These are phyloP conservation scores for Hoplostethus atlanticus DNA, from an alignment of 2,797 vertebrate species.

Conservation along the genomic window DNA sequence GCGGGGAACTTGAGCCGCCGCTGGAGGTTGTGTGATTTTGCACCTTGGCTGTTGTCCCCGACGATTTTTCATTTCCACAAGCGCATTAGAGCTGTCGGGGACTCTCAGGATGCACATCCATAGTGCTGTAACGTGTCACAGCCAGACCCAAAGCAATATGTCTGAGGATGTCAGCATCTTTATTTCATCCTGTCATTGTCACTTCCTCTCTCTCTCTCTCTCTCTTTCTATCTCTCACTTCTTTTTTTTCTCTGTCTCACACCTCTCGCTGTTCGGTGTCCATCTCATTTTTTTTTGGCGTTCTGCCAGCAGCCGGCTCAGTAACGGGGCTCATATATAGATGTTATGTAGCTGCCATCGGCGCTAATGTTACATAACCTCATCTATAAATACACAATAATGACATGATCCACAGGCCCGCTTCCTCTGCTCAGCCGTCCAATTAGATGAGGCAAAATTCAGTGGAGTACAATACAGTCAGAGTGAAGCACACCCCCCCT, in stretches of 20 bases:
- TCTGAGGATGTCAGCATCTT: constrained; percentile 23
- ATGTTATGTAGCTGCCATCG: constrained; percentile 53
- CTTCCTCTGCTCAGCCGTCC: constrained; percentile 36
- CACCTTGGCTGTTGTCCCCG: constrained; percentile 15
- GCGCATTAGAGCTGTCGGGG: constrained; percentile 9
- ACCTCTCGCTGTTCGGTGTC: not conserved
- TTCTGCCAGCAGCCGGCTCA: constrained; percentile 34
- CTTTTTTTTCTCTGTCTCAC: not conserved
- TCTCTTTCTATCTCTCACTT: not conserved
- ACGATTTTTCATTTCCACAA: constrained; percentile 29
- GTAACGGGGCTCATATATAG: constrained; percentile 63
- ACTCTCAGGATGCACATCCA: constrained; percentile 26
- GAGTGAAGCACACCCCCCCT: constrained; percentile 48
- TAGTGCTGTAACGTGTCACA: constrained; percentile 13
- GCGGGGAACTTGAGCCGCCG: constrained; percentile 28
- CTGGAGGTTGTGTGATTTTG: constrained; percentile 37
- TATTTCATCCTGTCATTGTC: constrained; percentile 13
- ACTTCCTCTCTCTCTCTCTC: constrained; percentile 12
- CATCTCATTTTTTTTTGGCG: constrained; percentile 16
- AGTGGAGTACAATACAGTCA: constrained; percentile 20
- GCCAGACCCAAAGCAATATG: constrained; percentile 12
- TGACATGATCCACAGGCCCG: constrained; percentile 60
- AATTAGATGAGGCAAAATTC: constrained; percentile 64
- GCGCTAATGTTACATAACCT: constrained; percentile 53
- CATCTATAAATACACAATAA: constrained; percentile 68